phyloP scores from a whole-genome alignment of 2,888 invertebrate genomes.

The Harpalus rufipes region DNA sequence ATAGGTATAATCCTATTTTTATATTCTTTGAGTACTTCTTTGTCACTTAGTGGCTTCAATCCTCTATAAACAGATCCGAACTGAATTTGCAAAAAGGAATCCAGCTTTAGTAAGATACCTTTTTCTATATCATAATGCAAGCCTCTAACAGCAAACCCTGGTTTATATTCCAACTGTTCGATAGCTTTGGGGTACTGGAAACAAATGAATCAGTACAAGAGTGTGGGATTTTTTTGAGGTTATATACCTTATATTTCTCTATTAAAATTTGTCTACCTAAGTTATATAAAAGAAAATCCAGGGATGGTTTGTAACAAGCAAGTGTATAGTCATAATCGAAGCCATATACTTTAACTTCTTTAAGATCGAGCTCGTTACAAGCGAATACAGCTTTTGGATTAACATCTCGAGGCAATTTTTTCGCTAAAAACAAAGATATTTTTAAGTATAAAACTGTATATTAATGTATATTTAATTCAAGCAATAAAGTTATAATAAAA shows the following conservation, averaged over 20 bases:
- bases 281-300: slow-evolving; percentile 94
- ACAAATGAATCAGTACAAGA: slow-evolving; percentile 63
- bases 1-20: slow-evolving; percentile 92
- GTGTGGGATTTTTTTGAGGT: not conserved
- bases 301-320: slow-evolving; percentile 94
- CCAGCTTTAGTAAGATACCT: slow-evolving; percentile 94
- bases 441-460: not conserved
- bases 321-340: slow-evolving; percentile 99
- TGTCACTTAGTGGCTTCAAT: slow-evolving; percentile 87
- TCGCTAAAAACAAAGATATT: slow-evolving; percentile 80
- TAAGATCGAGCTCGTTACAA: slow-evolving; percentile 95
- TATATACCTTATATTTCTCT: slow-evolving; percentile 89
- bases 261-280: slow-evolving; percentile 92
- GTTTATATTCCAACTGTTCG: slow-evolving; percentile 88
- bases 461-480: not conserved
- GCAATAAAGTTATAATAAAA: not conserved
- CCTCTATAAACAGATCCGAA: slow-evolving; percentile 96
- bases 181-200: slow-evolving; percentile 94
- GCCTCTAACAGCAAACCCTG: slow-evolving; percentile 97
- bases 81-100: slow-evolving; percentile 98
- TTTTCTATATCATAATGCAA: slow-evolving; percentile 99
- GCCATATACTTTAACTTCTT: slow-evolving; percentile 95
- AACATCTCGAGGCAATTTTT: slow-evolving; percentile 92
- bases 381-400: slow-evolving; percentile 94
- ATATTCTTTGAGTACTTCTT: slow-evolving; percentile 91